Evolutionary conservation across 2,113 vertebrate species (phyloP), one percentile per base, ranked within the genome.

Genomic region (Labrus mixtus): DNA sequence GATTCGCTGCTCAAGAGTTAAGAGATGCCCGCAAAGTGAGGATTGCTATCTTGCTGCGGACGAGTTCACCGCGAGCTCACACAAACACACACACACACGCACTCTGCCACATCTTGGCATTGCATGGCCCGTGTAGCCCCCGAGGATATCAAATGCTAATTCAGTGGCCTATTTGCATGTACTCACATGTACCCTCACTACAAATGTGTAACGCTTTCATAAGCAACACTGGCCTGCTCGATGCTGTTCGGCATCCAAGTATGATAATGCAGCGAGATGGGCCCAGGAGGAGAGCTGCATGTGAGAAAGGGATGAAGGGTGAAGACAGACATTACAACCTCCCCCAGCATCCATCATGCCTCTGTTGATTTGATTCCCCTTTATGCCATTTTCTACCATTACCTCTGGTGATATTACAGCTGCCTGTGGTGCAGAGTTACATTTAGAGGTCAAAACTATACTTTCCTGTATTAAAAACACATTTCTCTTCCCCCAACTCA

Each of bases 381-480:
- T 72, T 23, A 29, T 73, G 83, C 90, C 86, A 80, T 81, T 92
- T 75, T 81, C 78, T 55, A 73, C 91, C 88, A 91, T 93, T 87
- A 93, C 79, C 71, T 39, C 72, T 86, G 81, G 89, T 90, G 85
- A 73, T 80, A 88, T 87, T 76, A 76, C 68, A 72, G 70, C 83
- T 15, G 66, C 84, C 88, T 78, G 81, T 82, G 68, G 87, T 84
- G 86, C 85, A 0, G 68, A 67, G 84, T 80, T 89, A 72, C 87
- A 87, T 87, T 85, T 76, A 48, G 90, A 93, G 90, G 89, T 84
- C 90, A 82, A 87, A 88, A 78, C 76, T 83, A 39, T 76, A 77
- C 83, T 84, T 89, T 87, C 81, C 74, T 63, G 70, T 79, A 89
- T 93, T 91, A 89, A 90, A 90, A 90, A 83, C 83, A 87, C 76